Evolutionary conservation across 2,113 vertebrate species (phyloP), one percentile per base, ranked within the genome.

Genomic region (Lanius collurio): DNA sequence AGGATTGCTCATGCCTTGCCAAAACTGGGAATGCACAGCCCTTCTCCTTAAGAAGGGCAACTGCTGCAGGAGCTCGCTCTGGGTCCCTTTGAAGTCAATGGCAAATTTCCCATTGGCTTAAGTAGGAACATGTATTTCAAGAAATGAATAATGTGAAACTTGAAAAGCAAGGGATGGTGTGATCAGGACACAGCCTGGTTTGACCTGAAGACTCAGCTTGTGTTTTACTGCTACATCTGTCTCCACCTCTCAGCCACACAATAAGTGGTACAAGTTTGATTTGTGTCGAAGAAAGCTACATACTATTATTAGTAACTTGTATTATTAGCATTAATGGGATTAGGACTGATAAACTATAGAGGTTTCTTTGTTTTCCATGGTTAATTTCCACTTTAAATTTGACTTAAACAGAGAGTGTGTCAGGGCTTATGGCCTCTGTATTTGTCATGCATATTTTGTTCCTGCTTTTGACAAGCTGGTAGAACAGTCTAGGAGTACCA

Each of bases 101-200:
- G 91, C 83, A 95, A 75, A 56, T 82, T 95, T 94, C 80, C 93
- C 89, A 50, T 79, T 95, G 93, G 59, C 74, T 89, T 92, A 94
- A 96, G 69, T 63, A 75, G 76, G 56, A 96, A 71, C 92, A 90
- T 93, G 19, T 94, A 90, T 97, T 95, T 91, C 76, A 88, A 90
- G 46, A 94, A 94, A 90, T 83, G 21, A 90, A 92, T 85, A 85
- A 90, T 69, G 84, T 37, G 68, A 60, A 94, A 75, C 60, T 90
- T 85, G 52, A 88, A 93, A 92, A 94, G 91, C 30, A 3, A 85
- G 78, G 62, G 73, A 14, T 55, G 42, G 47, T 17, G 17, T 78
- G 74, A 35, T 91, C 84, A 73, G 70, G 84, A 55, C 84, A 93
- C 1, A 78, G 70, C 94, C 96, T 96, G 62, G 50, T 89, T 93